Conservation (phyloP, 2,888 invertebrate species). For the Sussaba pulchella region DNA sequence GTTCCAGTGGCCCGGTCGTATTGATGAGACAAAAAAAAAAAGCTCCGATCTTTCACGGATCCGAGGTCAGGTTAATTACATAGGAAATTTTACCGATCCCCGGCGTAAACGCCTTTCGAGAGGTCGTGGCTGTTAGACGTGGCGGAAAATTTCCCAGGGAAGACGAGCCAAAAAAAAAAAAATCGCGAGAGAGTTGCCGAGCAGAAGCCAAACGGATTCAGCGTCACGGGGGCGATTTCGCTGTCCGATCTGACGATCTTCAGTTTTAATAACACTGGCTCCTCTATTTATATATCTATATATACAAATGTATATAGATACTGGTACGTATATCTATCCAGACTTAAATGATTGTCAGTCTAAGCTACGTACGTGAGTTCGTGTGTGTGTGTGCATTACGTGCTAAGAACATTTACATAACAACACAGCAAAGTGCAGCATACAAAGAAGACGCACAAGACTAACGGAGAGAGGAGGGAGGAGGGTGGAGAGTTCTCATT, state of each 20-base stretch:
- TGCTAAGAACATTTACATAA: constrained; percentile 61
- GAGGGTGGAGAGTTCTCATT: constrained; percentile 32
- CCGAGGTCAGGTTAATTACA: constrained; percentile 46
- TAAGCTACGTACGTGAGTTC: too few relatives aligned
- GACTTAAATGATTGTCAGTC: constrained; percentile 26
- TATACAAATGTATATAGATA: too few relatives aligned
- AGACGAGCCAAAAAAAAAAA: too few relatives aligned
- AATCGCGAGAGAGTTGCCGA: neutral
- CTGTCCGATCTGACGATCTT: constrained; percentile 16
- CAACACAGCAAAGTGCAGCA: constrained; percentile 39
- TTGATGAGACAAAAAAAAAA: constrained; percentile 47
- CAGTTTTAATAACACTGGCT: neutral
- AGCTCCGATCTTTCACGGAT: constrained; percentile 48
- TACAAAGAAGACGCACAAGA: constrained; percentile 19
- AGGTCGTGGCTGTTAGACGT: constrained; percentile 15
- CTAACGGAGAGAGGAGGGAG: too few relatives aligned
- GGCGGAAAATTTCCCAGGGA: constrained; percentile 36
- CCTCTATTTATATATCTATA: neutral
- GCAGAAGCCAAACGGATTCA: constrained; percentile 11
- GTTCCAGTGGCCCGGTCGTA: constrained; percentile 51
- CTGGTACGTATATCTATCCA: too few relatives aligned
- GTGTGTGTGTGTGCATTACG: constrained; percentile 55
- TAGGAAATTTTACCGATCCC: constrained; percentile 51
- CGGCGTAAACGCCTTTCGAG: constrained; percentile 19
- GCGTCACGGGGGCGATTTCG: constrained; percentile 20